These are phyloP conservation scores for Aphelenchoides bicaudatus DNA, from an alignment of 2,888 invertebrate genomes.

Conservation along the genomic window DNA sequence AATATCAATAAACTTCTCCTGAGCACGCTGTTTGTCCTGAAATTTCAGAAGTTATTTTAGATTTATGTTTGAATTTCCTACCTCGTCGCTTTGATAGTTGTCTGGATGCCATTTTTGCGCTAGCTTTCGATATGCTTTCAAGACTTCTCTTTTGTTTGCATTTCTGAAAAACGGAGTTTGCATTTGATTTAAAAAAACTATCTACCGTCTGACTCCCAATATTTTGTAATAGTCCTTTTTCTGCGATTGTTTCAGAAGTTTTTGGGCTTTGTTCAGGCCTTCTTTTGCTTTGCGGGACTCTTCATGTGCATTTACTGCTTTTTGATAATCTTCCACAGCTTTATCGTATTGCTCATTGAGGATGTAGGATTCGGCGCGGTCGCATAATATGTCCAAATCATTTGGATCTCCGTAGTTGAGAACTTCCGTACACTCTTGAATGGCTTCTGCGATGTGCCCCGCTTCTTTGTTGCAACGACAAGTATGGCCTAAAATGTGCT, in stretches of 20 bases:
- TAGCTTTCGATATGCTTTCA: slow-evolving; percentile 89
- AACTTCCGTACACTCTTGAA: slow-evolving; percentile 76
- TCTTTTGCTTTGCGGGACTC: slow-evolving; percentile 78
- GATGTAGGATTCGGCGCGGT: slow-evolving; percentile 85
- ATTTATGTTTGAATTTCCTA: too few species aligned
- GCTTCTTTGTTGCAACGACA: slow-evolving; percentile 64
- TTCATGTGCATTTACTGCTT: slow-evolving; percentile 79
- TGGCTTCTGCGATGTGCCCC: slow-evolving; percentile 72
- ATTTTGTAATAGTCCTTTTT: slow-evolving; percentile 96
- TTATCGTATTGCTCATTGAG: slow-evolving; percentile 86
- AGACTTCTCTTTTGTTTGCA: slow-evolving; percentile 85
- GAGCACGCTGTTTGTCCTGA: slow-evolving; percentile 83
- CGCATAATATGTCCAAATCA: slow-evolving; percentile 75
- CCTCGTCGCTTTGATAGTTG: slow-evolving; percentile 78
- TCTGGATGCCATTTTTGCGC: slow-evolving; percentile 99
- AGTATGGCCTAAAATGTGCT: too few species aligned
- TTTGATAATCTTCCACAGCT: slow-evolving; percentile 81
- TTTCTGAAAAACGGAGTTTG: slow-evolving; percentile 62
- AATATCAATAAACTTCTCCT: slow-evolving; percentile 95
- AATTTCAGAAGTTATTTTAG: too few species aligned
- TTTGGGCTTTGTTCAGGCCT: slow-evolving; percentile 80
- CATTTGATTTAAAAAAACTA: slow-evolving; percentile 17
- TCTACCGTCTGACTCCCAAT: slow-evolving; percentile 76
- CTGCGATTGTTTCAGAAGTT: slow-evolving; percentile 84
- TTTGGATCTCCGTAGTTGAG: slow-evolving; percentile 72